phyloP scores from a whole-genome alignment of 2,113 vertebrate genomes.

The Lophochroa leadbeateri region DNA sequence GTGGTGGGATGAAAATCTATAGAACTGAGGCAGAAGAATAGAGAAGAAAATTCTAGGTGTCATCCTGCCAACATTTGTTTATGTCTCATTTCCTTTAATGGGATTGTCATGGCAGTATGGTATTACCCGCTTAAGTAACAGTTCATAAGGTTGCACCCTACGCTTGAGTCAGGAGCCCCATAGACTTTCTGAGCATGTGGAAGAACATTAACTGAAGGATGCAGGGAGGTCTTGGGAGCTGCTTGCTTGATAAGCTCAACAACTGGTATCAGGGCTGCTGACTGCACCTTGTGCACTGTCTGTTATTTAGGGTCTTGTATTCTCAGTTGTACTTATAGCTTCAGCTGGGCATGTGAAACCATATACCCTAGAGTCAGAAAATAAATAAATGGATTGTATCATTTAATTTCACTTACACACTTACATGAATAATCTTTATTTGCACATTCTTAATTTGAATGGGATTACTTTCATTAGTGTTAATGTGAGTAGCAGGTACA shows the following conservation, averaged over 20 bases:
- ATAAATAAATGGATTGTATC: conserved; percentile 2
- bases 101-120: not conserved
- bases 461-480: conserved; percentile 29
- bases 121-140: not conserved
- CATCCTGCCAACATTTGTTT: not conserved
- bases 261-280: not conserved
- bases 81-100: not conserved
- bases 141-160: not conserved
- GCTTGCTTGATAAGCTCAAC: not conserved
- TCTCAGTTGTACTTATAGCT: not conserved
- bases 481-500: conserved; percentile 28
- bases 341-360: not conserved
- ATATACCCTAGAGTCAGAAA: conserved; percentile 3
- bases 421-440: conserved; percentile 35
- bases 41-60: not conserved
- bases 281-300: not conserved
- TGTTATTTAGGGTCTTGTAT: not conserved
- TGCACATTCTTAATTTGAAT: conserved; percentile 24
- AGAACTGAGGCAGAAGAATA: not conserved
- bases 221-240: not conserved
- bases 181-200: not conserved
- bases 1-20: not conserved
- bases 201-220: not conserved
- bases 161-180: not conserved
- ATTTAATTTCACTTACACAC: conserved; percentile 3